A percentile compares a stretch with the other conserved stretches of the same genome.
phyloP scores from a whole-genome alignment of 2,797 vertebrate species.

The Megalops cyprinoides region DNA sequence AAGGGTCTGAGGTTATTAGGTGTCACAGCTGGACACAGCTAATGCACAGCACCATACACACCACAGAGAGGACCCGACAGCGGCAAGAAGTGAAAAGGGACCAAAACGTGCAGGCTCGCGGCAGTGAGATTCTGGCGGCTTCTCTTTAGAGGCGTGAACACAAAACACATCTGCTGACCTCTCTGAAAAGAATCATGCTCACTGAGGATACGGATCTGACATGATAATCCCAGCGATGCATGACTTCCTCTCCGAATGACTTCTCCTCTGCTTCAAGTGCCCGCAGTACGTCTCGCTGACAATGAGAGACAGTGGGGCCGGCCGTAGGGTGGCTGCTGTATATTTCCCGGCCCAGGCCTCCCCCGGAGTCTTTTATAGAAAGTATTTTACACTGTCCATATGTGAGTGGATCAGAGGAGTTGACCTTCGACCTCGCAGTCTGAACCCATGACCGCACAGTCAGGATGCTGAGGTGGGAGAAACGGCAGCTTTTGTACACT shows the following conservation, averaged over 20 bases:
- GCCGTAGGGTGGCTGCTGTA: constrained; percentile 23
- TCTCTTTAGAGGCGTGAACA: constrained; percentile 6
- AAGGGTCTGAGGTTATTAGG: no score
- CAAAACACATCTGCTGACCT: constrained; percentile 20
- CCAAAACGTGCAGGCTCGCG: background rate
- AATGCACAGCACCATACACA: background rate
- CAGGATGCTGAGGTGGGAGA: constrained; percentile 43
- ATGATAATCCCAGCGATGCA: constrained; percentile 26
- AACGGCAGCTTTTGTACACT: constrained; percentile 46
- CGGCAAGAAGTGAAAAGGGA: background rate
- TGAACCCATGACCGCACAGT: constrained; percentile 36
- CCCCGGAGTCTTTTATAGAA: constrained; percentile 24
- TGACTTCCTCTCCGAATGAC: background rate
- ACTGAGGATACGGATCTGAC: constrained; percentile 20
- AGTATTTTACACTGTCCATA: constrained; percentile 32
- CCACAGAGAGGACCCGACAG: background rate
- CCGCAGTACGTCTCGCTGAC: constrained; percentile 12
- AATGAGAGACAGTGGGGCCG: constrained; percentile 13
- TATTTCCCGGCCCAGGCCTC: constrained; percentile 13
- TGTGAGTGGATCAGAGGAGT: constrained; percentile 33
- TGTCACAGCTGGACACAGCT: background rate
- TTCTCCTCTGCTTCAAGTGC: constrained; percentile 21
- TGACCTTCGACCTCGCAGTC: constrained; percentile 37
- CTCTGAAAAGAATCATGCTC: constrained; percentile 22
- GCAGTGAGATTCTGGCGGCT: constrained; percentile 7